phyloP scores from a whole-genome alignment of 2,113 vertebrate species.

The Xyrauchen texanus region DNA sequence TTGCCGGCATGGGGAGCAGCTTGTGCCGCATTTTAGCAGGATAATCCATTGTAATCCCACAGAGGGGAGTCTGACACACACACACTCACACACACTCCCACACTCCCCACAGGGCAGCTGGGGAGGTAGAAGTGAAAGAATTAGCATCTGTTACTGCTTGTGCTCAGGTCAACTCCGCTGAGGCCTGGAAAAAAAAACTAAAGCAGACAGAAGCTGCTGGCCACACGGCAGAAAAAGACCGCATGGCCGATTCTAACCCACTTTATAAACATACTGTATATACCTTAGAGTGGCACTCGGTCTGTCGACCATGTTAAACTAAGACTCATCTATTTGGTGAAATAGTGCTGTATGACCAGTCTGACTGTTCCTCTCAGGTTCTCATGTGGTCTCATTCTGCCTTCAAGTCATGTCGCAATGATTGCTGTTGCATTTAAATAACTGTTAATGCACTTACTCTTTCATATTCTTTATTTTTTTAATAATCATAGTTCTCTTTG shows the following conservation, averaged over 20 bases:
- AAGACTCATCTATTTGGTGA: no score
- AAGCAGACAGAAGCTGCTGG: constrained; percentile 60
- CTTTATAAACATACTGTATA: not conserved
- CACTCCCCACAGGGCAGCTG: constrained; percentile 55
- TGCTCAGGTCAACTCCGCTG: constrained; percentile 65
- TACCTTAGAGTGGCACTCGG: no score
- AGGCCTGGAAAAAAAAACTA: constrained; percentile 49
- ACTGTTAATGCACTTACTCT: no score
- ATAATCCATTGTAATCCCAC: constrained; percentile 78
- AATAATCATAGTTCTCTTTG: no score
- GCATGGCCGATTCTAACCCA: constrained; percentile 18
- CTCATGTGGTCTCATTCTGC: no score
- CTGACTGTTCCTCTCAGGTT: no score
- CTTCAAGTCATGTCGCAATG: no score
- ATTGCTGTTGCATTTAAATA: no score
- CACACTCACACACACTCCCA: constrained; percentile 22
- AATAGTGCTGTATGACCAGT: no score
- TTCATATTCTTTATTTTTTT: no score
- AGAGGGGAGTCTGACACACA: constrained; percentile 58
- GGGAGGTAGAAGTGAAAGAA: constrained; percentile 69
- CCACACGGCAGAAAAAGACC: constrained; percentile 12
- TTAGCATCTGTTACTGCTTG: constrained; percentile 77
- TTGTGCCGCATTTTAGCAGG: constrained; percentile 68
- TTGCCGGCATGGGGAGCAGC: constrained; percentile 60
- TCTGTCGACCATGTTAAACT: no score